Percentiles rank a stretch among this genome's conserved stretches.
phyloP scores from a whole-genome alignment of 2,113 vertebrate genomes.

The Cochlearius cochlearius region DNA sequence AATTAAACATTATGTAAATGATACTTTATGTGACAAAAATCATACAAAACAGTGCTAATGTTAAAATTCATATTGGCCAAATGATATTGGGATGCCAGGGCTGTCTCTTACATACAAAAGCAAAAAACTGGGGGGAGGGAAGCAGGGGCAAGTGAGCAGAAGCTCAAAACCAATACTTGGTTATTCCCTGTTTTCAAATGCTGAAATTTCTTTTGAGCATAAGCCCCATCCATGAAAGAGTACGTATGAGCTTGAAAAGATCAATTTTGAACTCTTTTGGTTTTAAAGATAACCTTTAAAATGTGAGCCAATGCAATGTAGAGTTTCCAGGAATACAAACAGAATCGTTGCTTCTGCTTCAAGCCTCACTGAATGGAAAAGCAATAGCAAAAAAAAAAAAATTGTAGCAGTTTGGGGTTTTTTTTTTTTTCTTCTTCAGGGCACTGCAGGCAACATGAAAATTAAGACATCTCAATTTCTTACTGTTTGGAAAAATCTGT shows the following conservation, averaged over 20 bases:
- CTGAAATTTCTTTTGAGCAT: not conserved
- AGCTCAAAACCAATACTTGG: not conserved
- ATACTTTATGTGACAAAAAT: not conserved
- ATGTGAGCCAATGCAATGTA: not conserved
- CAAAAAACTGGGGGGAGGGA: not conserved
- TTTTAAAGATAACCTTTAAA: constrained; percentile 29
- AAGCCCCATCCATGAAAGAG: not conserved
- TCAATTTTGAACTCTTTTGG: not conserved
- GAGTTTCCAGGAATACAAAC: not conserved
- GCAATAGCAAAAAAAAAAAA: not conserved
- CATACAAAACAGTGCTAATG: not conserved
- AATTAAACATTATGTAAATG: not conserved
- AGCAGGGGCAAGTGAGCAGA: not conserved
- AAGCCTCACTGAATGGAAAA: not conserved
- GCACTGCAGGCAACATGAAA: not conserved
- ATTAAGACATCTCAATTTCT: not conserved
- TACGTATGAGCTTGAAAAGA: not conserved
- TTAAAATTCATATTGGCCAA: not conserved
- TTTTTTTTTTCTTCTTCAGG: not conserved
- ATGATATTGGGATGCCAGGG: not conserved
- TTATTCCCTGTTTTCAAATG: not conserved
- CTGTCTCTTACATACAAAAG: not conserved
- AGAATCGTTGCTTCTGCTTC: not conserved
- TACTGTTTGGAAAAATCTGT: not conserved
- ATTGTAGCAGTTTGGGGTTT: not conserved